Percentiles rank a stretch among this genome's conserved stretches.
These are phyloP conservation scores for Crambe crambe DNA, from an alignment of 37 sponge, comb jelly and placozoan genomes.

Conservation along the genomic window DNA sequence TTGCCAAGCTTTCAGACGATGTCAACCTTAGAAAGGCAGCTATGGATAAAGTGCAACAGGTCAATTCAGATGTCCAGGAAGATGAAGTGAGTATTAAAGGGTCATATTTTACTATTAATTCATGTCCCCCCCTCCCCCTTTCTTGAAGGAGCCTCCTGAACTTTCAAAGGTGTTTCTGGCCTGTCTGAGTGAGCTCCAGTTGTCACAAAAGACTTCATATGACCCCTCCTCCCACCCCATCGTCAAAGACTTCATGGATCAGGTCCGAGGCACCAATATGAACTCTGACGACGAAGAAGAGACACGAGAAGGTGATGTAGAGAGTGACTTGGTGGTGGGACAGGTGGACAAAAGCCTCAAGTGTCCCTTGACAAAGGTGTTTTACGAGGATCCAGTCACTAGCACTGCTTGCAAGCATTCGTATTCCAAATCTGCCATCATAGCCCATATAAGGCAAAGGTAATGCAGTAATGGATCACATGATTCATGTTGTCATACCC, in stretches of 20 bases:
- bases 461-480: background rate
- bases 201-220: background rate
- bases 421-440: slow-evolving; percentile 57
- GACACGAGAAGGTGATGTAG: slow-evolving; percentile 1
- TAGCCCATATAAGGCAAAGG: slow-evolving; percentile 42
- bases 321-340: slow-evolving; percentile 29
- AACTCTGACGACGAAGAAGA: background rate
- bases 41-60: background rate
- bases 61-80: background rate
- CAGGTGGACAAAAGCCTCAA: slow-evolving; percentile 56
- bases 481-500: background rate
- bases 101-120: no score
- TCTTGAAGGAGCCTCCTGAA: slow-evolving; percentile 23
- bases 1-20: slow-evolving; percentile 14
- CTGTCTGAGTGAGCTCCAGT: background rate
- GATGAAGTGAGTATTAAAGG: background rate
- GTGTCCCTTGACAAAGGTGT: slow-evolving; percentile 71
- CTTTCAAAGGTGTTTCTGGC: slow-evolving; percentile 9
- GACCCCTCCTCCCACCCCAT: slow-evolving; percentile 14
- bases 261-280: background rate
- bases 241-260: slow-evolving; percentile 9
- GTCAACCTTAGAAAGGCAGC: background rate
- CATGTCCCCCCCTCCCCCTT: no score
- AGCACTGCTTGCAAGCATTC: slow-evolving; percentile 55
- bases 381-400: slow-evolving; percentile 64